A percentile compares a stretch with the other conserved stretches of the same genome.
Evolutionary conservation across 2,797 vertebrate species (phyloP).

Genomic region (Mycteria americana): DNA sequence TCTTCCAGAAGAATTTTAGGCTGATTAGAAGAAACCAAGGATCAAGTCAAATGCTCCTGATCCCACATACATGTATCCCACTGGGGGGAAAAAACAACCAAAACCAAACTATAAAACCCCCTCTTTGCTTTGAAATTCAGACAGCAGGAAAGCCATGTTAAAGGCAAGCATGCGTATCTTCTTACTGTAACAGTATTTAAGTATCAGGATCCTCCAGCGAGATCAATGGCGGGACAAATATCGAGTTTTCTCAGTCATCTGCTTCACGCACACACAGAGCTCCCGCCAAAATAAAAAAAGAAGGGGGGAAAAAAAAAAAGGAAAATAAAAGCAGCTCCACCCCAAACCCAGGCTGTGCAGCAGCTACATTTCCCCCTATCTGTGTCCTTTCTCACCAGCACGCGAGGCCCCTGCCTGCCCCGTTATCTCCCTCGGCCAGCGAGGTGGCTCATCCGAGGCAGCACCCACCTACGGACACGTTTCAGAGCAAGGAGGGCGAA

Average conservation of each 20-base stretch:
- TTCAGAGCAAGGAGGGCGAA: not conserved
- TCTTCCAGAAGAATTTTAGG: not conserved
- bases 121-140: not conserved
- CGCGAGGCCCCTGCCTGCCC: not conserved
- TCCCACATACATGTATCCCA: too few species aligned
- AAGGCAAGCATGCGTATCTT: not conserved
- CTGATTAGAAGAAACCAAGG: not conserved
- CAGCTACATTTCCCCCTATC: not conserved
- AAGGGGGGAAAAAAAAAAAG: fast-evolving
- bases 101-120: fast-evolving
- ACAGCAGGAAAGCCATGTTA: not conserved
- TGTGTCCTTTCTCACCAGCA: not conserved
- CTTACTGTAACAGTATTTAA: not conserved
- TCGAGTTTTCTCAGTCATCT: not conserved
- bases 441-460: not conserved
- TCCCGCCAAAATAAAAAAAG: not conserved
- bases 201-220: not conserved
- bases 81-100: too few species aligned
- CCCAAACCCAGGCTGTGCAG: not conserved
- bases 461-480: not conserved
- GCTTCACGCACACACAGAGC: not conserved
- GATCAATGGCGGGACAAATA: not conserved
- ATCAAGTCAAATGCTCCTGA: not conserved
- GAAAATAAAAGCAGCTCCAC: not conserved
- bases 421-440: not conserved